Percentiles rank a stretch among this genome's conserved stretches.
These are phyloP conservation scores for Ceratotherium simum DNA, from an alignment of 2,113 vertebrate genomes.

Conservation along the genomic window DNA sequence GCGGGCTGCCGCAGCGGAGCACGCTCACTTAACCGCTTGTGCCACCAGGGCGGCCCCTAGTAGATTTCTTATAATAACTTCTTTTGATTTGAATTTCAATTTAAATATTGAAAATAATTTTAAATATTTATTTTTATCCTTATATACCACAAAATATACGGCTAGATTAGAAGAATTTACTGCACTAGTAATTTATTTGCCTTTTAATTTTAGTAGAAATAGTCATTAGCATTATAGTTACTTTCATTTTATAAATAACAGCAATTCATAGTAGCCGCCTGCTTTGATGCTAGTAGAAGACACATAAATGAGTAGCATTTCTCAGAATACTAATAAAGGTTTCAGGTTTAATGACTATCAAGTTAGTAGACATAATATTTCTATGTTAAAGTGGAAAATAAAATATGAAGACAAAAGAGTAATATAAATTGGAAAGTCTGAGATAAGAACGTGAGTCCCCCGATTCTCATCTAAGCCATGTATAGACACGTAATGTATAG, in stretches of 20 bases:
- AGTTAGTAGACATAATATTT: background rate
- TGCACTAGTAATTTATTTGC: background rate
- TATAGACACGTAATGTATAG: background rate
- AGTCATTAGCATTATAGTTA: background rate
- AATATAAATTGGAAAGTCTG: background rate
- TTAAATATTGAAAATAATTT: slow-evolving; percentile 24
- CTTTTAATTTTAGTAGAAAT: background rate
- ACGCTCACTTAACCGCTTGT: too few relatives aligned
- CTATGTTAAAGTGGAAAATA: background rate
- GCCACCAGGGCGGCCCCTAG: too few relatives aligned
- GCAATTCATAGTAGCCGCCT: background rate
- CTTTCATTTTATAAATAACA: background rate
- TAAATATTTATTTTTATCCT: background rate
- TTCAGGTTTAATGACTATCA: background rate
- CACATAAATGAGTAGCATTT: background rate
- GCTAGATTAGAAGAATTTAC: background rate
- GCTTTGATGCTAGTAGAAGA: background rate
- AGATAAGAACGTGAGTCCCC: background rate
- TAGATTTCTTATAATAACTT: background rate
- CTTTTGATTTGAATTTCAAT: slow-evolving; percentile 12
- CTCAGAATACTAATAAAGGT: background rate
- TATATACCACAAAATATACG: background rate
- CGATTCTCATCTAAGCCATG: background rate
- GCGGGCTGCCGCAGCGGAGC: too few relatives aligned
- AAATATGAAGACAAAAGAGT: background rate